A percentile compares a stretch with the other conserved stretches of the same genome.
Evolutionary conservation across 2,888 invertebrate species (phyloP).

Genomic region (Dilophus febrilis): DNA sequence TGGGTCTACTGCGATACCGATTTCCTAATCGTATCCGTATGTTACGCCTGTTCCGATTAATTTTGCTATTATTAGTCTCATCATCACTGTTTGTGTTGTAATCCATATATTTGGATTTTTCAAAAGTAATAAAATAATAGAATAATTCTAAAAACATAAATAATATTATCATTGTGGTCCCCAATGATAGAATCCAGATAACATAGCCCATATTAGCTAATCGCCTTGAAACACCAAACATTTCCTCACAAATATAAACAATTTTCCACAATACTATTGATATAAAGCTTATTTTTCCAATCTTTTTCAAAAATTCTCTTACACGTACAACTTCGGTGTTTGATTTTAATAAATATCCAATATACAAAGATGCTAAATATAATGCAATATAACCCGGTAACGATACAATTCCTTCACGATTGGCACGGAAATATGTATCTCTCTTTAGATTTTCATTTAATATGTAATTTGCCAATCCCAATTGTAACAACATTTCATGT

Average conservation of each 20-base stretch:
- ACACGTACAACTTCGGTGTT: constrained; percentile 8
- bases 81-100: constrained; percentile 9
- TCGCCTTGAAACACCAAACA: constrained; percentile 53
- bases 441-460: constrained; percentile 33
- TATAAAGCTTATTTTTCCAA: constrained; percentile 14
- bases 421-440: constrained; percentile 52
- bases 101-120: not conserved
- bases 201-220: constrained; percentile 72
- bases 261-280: constrained; percentile 29
- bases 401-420: constrained; percentile 83
- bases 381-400: constrained; percentile 69
- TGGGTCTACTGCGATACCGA: no score
- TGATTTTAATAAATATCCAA: constrained; percentile 36
- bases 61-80: constrained; percentile 3
- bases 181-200: constrained; percentile 52
- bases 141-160: constrained; percentile 38
- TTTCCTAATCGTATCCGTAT: no score
- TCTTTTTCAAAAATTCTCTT: constrained; percentile 14
- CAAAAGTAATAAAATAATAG: constrained; percentile 3
- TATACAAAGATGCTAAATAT: constrained; percentile 55
- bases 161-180: constrained; percentile 36
- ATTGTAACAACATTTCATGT: constrained; percentile 48
- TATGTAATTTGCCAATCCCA: constrained; percentile 53
- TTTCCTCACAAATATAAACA: constrained; percentile 31
- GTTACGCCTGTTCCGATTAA: not conserved